Base-by-base conservation (phyloP, 2,797 vertebrate species). In the Phyllotis vaccarum region DNA sequence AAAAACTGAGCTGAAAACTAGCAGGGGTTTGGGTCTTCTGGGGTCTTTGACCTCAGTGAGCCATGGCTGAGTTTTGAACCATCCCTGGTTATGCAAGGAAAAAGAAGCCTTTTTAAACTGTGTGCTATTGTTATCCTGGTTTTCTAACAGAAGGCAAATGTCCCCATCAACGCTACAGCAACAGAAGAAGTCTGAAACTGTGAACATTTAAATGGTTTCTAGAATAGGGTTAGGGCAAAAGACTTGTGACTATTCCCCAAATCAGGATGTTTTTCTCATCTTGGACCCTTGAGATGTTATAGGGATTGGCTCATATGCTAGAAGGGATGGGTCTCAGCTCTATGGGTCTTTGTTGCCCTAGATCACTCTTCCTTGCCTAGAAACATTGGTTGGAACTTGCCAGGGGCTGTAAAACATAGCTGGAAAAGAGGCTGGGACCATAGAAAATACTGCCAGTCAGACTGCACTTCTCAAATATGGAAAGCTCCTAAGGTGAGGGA, bases 21-120 rank as follows among this genome's bases (percentile, higher is more conserved):
- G 64, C 34, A 93, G 49, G 34, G 72, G n/a, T 90, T 34, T 85
- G 58, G 24, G 68, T 40, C 40, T 86, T 82, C 87, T 29, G 85
- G 64, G 24, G 60, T 40, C 40, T 86, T 82, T 93, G 72, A 43
- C 64, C 78, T 90, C 16, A 70, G 29, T 52, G 79, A 95, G 60
- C 16, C 10, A 24, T 62, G 76, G 34, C 21, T 82, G 90, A 70
- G 37, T 27, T 91, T 64, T 86, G 78, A 68, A 75, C 17, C 90
- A 19, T 68, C 22, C 89, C 88, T 34, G 62, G 31, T 78, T 62
- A 74, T 6, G n/a, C 22, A 52, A 93, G 74, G 46, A 49, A 60
- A 87, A 93, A 86, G 24, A 76, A 86, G 56, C 14, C 58, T 68
- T 91, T 52, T 19, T 40, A 79, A 88, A 89, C 91, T 93, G 56